A percentile compares a stretch with the other conserved stretches of the same genome.
phyloP scores from a whole-genome alignment of 1,140 invertebrate genomes.

The Choristoneura fumiferana region DNA sequence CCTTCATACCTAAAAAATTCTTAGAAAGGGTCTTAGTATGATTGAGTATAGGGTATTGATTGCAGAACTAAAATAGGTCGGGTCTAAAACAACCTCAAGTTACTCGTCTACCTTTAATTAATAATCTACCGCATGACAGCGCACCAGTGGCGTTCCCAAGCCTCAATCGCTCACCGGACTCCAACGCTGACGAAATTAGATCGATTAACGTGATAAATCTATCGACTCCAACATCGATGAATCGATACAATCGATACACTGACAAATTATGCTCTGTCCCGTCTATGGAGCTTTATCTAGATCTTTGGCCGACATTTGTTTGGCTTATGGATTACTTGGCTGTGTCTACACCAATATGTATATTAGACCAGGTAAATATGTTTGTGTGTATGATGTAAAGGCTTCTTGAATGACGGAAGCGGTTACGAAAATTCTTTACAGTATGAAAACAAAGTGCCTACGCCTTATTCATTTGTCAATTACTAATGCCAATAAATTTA shows the following conservation, averaged over 20 bases:
- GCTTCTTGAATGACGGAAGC: background rate
- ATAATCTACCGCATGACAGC: constrained; percentile 52
- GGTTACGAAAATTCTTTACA: background rate
- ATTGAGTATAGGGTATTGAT: too few relatives aligned
- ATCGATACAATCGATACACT: constrained; percentile 43
- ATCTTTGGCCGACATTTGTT: constrained; percentile 14
- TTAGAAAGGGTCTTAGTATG: too few relatives aligned
- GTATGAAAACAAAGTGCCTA: too few relatives aligned
- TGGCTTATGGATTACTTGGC: constrained; percentile 11
- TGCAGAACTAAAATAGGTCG: too few relatives aligned
- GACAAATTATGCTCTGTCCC: constrained; percentile 57
- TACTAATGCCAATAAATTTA: too few relatives aligned
- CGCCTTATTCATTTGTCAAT: too few relatives aligned
- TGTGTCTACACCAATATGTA: constrained; percentile 12
- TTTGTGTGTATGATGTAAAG: background rate
- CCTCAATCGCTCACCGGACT: constrained; percentile 56
- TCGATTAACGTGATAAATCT: constrained; percentile 60
- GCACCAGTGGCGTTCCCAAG: constrained; percentile 69
- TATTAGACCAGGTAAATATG: constrained; percentile 7
- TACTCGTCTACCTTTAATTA: background rate
- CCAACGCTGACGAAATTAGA: constrained; percentile 59
- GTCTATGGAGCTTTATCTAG: constrained; percentile 24
- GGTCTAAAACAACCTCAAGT: background rate
- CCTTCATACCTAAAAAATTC: too few relatives aligned
- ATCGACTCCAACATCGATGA: constrained; percentile 40